Percentiles rank a stretch among this genome's conserved stretches.
phyloP scores from a whole-genome alignment of 2,888 invertebrate species.

The Hemithea aestivaria region DNA sequence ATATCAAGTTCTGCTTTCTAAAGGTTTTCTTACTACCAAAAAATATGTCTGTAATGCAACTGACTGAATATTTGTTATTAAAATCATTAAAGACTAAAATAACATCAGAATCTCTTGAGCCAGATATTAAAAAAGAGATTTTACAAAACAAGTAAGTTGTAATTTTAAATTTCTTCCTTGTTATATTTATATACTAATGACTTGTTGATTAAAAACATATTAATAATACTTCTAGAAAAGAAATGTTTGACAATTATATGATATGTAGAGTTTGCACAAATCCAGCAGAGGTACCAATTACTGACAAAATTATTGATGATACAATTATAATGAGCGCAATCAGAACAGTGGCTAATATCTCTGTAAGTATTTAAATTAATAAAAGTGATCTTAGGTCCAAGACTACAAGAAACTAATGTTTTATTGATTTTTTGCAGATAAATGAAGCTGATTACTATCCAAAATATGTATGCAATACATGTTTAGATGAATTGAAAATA shows the following conservation, averaged over 20 bases:
- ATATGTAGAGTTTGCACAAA: conserved; percentile 33
- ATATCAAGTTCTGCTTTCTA: no score
- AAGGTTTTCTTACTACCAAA: no score
- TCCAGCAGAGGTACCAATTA: conserved; percentile 27
- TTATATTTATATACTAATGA: background rate
- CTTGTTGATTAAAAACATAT: background rate
- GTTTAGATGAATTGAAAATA: conserved; percentile 28
- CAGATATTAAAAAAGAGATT: conserved; percentile 18
- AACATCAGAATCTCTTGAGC: conserved; percentile 1
- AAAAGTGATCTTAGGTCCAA: background rate
- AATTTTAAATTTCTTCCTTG: no score
- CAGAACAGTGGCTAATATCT: conserved; percentile 26
- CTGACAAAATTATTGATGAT: conserved; percentile 23
- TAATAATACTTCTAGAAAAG: conserved; percentile 16
- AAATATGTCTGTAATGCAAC: conserved; percentile 17
- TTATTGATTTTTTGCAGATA: conserved; percentile 21
- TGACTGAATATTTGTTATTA: conserved; percentile 23
- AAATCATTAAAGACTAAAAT: conserved; percentile 22
- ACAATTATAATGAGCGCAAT: conserved; percentile 26
- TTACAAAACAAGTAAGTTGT: conserved; percentile 15
- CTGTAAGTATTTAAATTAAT: conserved; percentile 19
- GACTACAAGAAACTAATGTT: no score
- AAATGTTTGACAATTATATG: conserved; percentile 25
- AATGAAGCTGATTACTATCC: conserved; percentile 26
- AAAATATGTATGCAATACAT: conserved; percentile 29